Evolutionary conservation across 2,113 vertebrate species (phyloP).

Genomic region (Leptocoma aspasia): DNA sequence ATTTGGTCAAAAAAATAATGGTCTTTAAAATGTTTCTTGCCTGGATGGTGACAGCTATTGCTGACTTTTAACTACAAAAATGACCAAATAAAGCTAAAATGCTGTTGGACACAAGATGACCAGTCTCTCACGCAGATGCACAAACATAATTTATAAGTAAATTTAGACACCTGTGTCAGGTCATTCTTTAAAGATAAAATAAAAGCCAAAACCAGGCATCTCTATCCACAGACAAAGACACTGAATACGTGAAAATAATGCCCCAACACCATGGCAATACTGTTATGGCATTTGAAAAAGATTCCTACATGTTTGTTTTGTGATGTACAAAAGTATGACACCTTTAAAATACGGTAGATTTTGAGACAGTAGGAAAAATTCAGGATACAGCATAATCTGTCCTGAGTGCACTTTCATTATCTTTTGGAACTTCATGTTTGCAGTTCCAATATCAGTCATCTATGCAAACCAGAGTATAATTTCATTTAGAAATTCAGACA

Average conservation of each 20-base stretch:
- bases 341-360: background rate
- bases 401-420: background rate
- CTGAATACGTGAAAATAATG: background rate
- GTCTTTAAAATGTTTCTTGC: background rate
- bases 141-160: background rate
- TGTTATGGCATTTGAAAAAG: background rate
- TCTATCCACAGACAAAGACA: background rate
- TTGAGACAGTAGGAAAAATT: background rate
- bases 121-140: background rate
- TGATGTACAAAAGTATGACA: background rate
- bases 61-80: background rate
- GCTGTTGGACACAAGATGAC: background rate
- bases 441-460: accelerated
- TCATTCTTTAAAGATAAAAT: background rate
- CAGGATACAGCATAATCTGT: background rate
- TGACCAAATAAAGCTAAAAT: background rate
- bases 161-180: background rate
- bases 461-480: background rate
- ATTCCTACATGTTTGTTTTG: background rate
- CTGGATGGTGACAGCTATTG: background rate
- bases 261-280: accelerated
- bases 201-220: background rate
- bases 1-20: background rate
- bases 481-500: background rate
- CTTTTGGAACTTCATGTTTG: background rate